These are phyloP conservation scores for Philopotamus ludificatus DNA, from an alignment of 1,140 invertebrate genomes.

Conservation along the genomic window DNA sequence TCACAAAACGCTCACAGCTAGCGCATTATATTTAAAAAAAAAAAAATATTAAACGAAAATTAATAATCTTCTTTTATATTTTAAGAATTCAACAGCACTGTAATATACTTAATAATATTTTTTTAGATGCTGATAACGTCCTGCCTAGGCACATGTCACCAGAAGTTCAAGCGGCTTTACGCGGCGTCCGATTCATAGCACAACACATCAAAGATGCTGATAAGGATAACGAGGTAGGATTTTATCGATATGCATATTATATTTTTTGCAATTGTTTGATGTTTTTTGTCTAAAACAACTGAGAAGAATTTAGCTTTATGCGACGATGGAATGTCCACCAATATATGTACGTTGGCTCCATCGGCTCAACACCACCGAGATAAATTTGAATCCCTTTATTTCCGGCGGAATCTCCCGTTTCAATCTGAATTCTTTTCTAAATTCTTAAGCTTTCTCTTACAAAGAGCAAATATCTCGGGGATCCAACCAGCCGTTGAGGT, in stretches of 20 bases:
- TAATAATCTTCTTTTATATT: no score
- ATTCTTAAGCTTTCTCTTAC: conserved; percentile 4
- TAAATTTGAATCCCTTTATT: conserved; percentile 14
- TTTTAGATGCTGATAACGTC: conserved; percentile 67
- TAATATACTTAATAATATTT: background rate
- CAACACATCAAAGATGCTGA: conserved; percentile 96
- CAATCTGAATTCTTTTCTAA: conserved; percentile 14
- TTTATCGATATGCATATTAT: background rate
- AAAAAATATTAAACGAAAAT: no score
- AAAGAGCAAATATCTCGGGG: background rate
- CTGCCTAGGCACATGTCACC: conserved; percentile 76
- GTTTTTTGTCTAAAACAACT: background rate
- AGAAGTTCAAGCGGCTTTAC: conserved; percentile 85
- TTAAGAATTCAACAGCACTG: no score
- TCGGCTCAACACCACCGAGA: background rate
- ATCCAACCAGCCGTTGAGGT: background rate
- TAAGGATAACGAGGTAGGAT: conserved; percentile 86
- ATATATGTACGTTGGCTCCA: background rate
- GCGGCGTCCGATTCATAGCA: conserved; percentile 94
- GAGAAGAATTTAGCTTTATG: background rate
- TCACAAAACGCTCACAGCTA: no score
- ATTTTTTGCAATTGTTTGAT: conserved; percentile 13
- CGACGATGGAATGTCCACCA: background rate
- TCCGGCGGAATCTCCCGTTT: conserved; percentile 14
- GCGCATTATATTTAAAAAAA: no score